phyloP scores from a whole-genome alignment of 2,888 invertebrate species.

The Cyclophora albipunctata region DNA sequence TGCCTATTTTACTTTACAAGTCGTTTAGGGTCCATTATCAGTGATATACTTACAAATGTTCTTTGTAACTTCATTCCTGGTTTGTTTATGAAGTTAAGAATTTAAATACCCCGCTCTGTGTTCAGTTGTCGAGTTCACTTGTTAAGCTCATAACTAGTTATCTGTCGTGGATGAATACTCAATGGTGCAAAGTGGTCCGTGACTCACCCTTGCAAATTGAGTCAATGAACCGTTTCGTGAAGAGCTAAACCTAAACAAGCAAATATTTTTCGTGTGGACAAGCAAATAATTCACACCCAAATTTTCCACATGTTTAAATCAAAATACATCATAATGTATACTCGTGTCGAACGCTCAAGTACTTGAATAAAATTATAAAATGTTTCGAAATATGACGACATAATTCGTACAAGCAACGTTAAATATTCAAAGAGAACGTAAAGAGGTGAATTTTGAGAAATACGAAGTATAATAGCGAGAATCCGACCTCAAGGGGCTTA shows the following conservation, averaged over 20 bases:
- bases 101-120: no score
- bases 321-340: constrained; percentile 1
- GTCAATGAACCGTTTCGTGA: constrained; percentile 7
- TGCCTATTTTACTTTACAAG: no score
- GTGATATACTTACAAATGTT: no score
- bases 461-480: constrained; percentile 18
- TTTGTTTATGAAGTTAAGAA: no score
- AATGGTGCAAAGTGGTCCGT: background rate
- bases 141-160: no score
- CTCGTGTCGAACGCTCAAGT: background rate
- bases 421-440: constrained; percentile 18
- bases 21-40: no score
- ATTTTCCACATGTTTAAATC: constrained; percentile 8
- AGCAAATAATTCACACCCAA: no score
- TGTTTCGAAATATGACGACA: constrained; percentile 10
- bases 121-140: no score
- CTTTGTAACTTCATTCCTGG: no score
- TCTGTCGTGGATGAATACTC: no score
- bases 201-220: constrained; percentile 6
- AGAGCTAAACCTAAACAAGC: constrained; percentile 7
- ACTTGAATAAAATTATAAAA: constrained; percentile 3
- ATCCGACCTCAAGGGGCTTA: constrained; percentile 20
- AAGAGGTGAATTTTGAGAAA: constrained; percentile 20
- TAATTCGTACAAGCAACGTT: constrained; percentile 17
- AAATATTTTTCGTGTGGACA: background rate